Evolutionary conservation across 2,113 vertebrate species (phyloP).

Genomic region (Strix aluco): DNA sequence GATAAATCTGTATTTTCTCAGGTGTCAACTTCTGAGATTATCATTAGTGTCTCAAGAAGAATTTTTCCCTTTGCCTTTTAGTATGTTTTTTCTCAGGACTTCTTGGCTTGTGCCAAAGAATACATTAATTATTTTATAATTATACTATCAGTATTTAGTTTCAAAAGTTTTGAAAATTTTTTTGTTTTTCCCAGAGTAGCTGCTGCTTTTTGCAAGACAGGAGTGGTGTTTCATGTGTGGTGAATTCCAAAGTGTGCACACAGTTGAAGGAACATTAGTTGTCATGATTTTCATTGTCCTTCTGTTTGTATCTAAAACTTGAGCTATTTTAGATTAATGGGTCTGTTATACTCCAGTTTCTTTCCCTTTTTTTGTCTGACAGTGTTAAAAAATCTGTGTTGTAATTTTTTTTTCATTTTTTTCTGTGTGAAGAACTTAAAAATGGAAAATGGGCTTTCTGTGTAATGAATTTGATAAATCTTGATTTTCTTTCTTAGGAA

Average conservation of each 20-base stretch:
- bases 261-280: neutral
- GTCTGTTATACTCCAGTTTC: neutral
- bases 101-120: neutral
- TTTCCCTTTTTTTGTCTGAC: neutral
- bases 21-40: neutral
- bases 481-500: conserved; percentile 75
- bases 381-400: neutral
- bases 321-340: neutral
- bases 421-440: neutral
- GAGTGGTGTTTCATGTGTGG: neutral
- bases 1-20: neutral
- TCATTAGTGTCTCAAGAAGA: neutral
- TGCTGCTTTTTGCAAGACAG: neutral
- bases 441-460: neutral
- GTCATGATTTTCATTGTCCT: neutral
- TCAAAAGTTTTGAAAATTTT: neutral
- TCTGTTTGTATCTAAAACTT: neutral
- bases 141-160: neutral
- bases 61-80: neutral
- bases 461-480: neutral
- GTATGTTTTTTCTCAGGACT: neutral
- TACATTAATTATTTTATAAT: neutral
- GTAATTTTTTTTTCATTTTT: neutral
- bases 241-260: neutral
- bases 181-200: neutral